Evolutionary conservation across 2,797 vertebrate species (phyloP), one percentile per base, ranked within the genome.

Genomic region (Enteromius fasciolatus): DNA sequence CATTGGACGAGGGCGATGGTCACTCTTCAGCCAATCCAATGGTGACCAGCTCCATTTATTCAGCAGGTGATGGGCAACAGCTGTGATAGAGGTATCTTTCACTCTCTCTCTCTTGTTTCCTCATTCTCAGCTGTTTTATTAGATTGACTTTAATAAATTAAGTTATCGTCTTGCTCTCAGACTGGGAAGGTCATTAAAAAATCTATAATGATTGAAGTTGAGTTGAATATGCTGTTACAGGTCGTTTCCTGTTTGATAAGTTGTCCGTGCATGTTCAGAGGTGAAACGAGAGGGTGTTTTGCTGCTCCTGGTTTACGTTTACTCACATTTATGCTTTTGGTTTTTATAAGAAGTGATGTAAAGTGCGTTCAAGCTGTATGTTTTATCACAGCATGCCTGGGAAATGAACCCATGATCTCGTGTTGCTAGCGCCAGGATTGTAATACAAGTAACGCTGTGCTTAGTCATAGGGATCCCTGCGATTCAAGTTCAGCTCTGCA

Each of bases 31-130:
- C 91, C 92, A 91, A 90, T 93, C 90, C 81, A 20, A 79, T 75
- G 92, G 83, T 92, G 90, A 91, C 89, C 77, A 81, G 89, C 87
- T 92, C 87, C 89, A 85, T 89, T 89, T 87, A 90, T 89, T 92
- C 89, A 91, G 91, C 92, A 92, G 91, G 93, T 92, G 94, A 98
- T 98, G 97, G 97, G 97, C 93, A 97, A 96, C 97, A 97, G 95
- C 94, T 98, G 97, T 89, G 96, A 97, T 92, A 95, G 97, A 98
- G 97, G 97, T 98, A 98, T 94, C 73, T 81, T 83, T 81, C 83
- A 12, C 59, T 33, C 73, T 25, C 52, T 73, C 36, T 72, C 36
- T 48, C 28, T 78, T 36, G 12, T 59, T 61, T 18, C 74, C 52
- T 87, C 82, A 46, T 79, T 76, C 41, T 83, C 74, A 80, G 17